Percentiles rank a stretch among this genome's conserved stretches.
Evolutionary conservation across 2,797 vertebrate species (phyloP).

Genomic region (Pangasius macronema): DNA sequence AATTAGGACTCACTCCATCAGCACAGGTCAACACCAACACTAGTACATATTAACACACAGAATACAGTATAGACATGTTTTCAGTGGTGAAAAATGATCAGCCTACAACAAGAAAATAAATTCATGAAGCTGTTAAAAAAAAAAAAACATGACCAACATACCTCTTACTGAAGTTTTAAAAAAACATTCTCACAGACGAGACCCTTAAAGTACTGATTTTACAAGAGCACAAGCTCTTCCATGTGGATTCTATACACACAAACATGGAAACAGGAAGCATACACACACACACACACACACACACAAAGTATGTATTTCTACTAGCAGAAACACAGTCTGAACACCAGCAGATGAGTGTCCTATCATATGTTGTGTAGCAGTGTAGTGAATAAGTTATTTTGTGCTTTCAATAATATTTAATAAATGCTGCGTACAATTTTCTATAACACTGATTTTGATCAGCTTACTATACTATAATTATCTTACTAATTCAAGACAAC

Average conservation of each 20-base stretch:
- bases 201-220: background rate
- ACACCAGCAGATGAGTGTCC: background rate
- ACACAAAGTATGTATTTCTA: background rate
- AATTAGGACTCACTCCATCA: conserved; percentile 17
- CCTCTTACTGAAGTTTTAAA: background rate
- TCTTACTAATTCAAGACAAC: background rate
- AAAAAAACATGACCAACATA: background rate
- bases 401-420: background rate
- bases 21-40: background rate
- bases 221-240: background rate
- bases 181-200: background rate
- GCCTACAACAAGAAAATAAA: background rate
- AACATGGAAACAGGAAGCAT: background rate
- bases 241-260: background rate
- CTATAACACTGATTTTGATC: background rate
- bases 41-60: background rate
- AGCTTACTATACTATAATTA: background rate
- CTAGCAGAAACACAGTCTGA: background rate
- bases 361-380: background rate
- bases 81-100: background rate
- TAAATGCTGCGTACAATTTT: background rate
- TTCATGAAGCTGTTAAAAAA: background rate
- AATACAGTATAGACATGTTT: background rate
- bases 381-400: background rate
- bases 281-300: background rate